Percentiles rank a stretch among this genome's conserved stretches.
Conservation (phyloP, 2,888 invertebrate species). For the Temnothorax unifasciatus region DNA sequence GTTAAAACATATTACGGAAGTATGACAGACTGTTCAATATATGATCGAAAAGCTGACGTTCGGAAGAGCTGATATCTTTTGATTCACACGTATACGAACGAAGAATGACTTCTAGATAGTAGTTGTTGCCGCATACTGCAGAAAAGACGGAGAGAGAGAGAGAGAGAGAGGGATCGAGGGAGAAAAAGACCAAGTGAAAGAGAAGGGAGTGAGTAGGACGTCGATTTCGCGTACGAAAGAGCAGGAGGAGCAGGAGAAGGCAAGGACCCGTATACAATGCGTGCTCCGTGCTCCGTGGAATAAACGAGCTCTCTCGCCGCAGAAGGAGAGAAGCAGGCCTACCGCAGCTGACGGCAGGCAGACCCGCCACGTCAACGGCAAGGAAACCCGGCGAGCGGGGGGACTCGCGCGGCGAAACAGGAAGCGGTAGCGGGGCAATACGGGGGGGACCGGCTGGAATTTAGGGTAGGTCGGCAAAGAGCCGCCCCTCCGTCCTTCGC, state of each 20-base stretch:
- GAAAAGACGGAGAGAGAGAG: conserved; percentile 34
- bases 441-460: conserved; percentile 75
- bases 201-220: conserved; percentile 58
- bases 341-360: conserved; percentile 62
- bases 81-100: conserved; percentile 41
- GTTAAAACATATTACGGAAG: not conserved
- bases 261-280: conserved; percentile 84
- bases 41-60: not conserved
- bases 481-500: conserved; percentile 48
- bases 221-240: conserved; percentile 79
- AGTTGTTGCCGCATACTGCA: not conserved
- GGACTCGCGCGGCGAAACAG: conserved; percentile 41
- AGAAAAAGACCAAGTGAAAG: conserved; percentile 52
- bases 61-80: not conserved
- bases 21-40: not conserved
- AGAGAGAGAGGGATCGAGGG: conserved; percentile 14
- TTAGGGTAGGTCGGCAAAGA: conserved; percentile 80
- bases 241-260: conserved; percentile 78
- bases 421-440: conserved; percentile 53
- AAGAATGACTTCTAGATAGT: conserved; percentile 25
- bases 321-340: conserved; percentile 73
- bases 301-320: conserved; percentile 78
- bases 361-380: conserved; percentile 51
- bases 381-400: conserved; percentile 39
- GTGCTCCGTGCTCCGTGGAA: conserved; percentile 80